Evolutionary conservation across 2,797 vertebrate species (phyloP), one percentile per base, ranked within the genome.

Genomic region (Eleutherodactylus coqui): DNA sequence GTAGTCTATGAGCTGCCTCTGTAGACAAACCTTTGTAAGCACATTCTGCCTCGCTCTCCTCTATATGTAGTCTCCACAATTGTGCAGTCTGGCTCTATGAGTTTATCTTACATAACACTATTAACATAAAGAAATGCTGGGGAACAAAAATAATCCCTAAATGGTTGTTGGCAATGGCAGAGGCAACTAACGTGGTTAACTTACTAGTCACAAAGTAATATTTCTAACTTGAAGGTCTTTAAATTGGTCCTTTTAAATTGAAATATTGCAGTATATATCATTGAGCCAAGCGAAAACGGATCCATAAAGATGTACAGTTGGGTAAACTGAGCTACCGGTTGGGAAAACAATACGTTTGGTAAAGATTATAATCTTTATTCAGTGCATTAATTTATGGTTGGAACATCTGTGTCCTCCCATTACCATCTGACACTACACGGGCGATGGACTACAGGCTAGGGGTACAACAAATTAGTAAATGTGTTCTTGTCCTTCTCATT

Each of bases 401-500:
- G 72, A 41, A 36, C 75, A 83, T 83, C 86, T 84, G 86, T 83
- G 82, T 43, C 76, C 53, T 62, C 84, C 79, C 51, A 87, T 80
- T 60, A 64, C 58, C 1, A 27, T 32, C 69, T 4, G 3, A 0
- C 89, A 86, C 53, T 62, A 77, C 82, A 67, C 55, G 88, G 84
- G 89, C 86, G 64, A 80, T 60, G 83, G 21, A 70, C 64, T 79
- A 87, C 27, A 73, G 38, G 34, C 5, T 32, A 85, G 78, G 32
- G 14, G 10, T 24, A 82, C 86, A 89, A 79, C 86, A 79, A n/a
- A 47, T 88, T 77, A 89, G 88, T 88, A 79, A 85, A 82, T 69
- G 88, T 38, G 64, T 82, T 69, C 83, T 88, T 84, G 87, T 86
- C 82, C 88, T 87, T 84, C 83, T 75, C 88, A 79, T 87, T 75